These are phyloP conservation scores for Dasyurus viverrinus DNA, from an alignment of 2,113 vertebrate species.

Conservation along the genomic window DNA sequence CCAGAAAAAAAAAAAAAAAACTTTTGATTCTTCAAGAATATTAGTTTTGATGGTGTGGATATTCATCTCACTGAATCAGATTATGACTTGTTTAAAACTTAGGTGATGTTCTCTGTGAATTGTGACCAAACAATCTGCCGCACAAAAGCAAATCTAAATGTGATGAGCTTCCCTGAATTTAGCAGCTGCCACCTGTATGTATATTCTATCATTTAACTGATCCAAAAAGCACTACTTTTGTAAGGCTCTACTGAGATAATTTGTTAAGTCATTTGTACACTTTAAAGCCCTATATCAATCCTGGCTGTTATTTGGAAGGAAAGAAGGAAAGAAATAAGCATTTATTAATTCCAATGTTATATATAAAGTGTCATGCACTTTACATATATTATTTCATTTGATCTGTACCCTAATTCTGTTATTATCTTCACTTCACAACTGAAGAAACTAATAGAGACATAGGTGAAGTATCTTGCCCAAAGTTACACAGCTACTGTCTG, in stretches of 20 bases:
- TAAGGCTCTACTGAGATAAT: not conserved
- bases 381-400: not conserved
- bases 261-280: not conserved
- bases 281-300: not conserved
- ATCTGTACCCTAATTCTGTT: not conserved
- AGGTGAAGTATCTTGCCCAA: not conserved
- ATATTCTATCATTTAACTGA: not conserved
- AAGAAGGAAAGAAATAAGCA: not conserved
- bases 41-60: not conserved
- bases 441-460: not conserved
- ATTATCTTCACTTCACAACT: not conserved
- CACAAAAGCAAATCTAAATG: not conserved
- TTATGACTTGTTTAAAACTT: not conserved
- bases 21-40: not conserved
- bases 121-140: not conserved
- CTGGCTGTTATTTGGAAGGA: not conserved
- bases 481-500: not conserved
- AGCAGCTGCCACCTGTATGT: not conserved
- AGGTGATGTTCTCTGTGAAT: not conserved
- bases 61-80: not conserved
- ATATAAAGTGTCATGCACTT: not conserved
- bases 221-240: not conserved
- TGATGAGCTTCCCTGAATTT: not conserved
- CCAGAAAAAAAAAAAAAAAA: not conserved
- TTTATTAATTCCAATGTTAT: not conserved